Conservation (phyloP, 2,797 vertebrate genomes). For the Manis pentadactyla region DNA sequence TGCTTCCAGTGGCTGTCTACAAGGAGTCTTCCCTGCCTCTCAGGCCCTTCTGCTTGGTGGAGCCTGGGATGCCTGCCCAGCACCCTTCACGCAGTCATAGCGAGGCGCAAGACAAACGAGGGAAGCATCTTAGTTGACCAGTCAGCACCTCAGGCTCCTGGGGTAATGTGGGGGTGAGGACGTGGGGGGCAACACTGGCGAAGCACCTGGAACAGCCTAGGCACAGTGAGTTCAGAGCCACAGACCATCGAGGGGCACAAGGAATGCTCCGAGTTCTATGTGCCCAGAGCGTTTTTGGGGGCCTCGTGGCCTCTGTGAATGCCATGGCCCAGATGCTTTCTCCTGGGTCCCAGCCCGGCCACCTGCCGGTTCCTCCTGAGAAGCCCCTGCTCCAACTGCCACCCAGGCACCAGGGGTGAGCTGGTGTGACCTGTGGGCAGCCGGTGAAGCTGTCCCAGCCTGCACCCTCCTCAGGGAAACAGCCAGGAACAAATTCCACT, state of each 20-base stretch:
- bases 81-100: background rate
- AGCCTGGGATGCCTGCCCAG: background rate
- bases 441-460: background rate
- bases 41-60: background rate
- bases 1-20: background rate
- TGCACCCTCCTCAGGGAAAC: background rate
- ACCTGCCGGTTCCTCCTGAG: background rate
- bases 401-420: too few species aligned
- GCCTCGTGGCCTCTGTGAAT: background rate
- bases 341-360: background rate
- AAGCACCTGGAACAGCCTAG: background rate
- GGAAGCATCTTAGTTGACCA: too few species aligned
- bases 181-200: fast-evolving
- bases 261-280: background rate
- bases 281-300: background rate
- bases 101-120: background rate
- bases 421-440: background rate
- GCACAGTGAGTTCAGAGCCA: background rate
- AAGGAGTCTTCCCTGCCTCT: background rate
- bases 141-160: too few species aligned
- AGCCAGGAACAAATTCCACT: fast-evolving
- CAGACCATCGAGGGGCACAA: fast-evolving
- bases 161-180: too few species aligned
- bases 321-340: background rate
- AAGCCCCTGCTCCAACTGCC: too few species aligned